A percentile compares a stretch with the other conserved stretches of the same genome.
Conservation (phyloP, 2,797 vertebrate species). For the Gobio occitaniae region DNA sequence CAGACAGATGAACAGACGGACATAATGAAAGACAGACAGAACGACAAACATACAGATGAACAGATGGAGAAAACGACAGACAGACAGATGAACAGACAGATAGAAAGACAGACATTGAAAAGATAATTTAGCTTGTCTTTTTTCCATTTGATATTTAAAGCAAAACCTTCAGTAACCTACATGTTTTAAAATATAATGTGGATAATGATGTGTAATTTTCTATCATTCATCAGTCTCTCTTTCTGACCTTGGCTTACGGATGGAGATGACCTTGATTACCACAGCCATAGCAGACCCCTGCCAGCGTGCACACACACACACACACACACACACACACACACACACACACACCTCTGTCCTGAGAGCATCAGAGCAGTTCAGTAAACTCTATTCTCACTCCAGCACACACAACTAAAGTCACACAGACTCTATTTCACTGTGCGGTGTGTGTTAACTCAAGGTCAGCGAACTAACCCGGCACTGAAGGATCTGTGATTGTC, state of each 20-base stretch:
- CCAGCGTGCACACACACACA: neutral
- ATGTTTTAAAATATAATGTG: neutral
- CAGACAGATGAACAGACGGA: too few relatives aligned
- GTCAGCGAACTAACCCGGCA: slow-evolving; percentile 5
- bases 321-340: neutral
- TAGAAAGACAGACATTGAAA: neutral
- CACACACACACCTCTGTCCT: neutral
- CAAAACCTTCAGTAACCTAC: neutral
- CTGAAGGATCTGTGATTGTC: neutral
- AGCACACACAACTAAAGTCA: neutral
- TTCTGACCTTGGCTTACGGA: neutral
- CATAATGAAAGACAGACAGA: too few relatives aligned
- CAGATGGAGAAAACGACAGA: too few relatives aligned
- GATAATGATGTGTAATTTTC: neutral
- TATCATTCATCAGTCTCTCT: neutral
- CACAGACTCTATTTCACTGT: neutral
- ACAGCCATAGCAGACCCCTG: slow-evolving; percentile 1
- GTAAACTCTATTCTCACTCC: neutral
- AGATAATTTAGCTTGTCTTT: neutral
- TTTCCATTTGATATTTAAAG: neutral
- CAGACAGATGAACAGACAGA: too few relatives aligned
- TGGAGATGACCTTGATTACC: neutral
- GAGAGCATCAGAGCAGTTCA: slow-evolving; percentile 1
- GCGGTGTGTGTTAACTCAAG: neutral
- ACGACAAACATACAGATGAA: too few relatives aligned